These are phyloP conservation scores for Glomeris marginata DNA, from an alignment of 2,888 invertebrate species.

Conservation along the genomic window DNA sequence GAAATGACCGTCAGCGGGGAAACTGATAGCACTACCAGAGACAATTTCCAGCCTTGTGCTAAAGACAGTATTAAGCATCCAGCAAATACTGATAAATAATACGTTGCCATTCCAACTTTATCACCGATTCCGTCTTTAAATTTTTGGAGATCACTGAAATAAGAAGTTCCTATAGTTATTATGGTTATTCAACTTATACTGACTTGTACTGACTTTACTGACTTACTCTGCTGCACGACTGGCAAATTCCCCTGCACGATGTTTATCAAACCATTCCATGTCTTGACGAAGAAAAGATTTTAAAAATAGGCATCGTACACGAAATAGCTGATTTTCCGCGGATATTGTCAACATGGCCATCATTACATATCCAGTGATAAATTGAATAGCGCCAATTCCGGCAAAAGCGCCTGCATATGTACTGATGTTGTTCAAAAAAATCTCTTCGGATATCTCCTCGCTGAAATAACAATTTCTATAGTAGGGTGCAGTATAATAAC, in stretches of 20 bases:
- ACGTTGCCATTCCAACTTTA: constrained; percentile 56
- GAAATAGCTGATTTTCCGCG: constrained; percentile 48
- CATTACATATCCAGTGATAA: constrained; percentile 43
- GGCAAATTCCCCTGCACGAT: constrained; percentile 49
- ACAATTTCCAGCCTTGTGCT: constrained; percentile 62
- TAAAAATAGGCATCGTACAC: constrained; percentile 47
- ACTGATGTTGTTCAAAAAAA: no score
- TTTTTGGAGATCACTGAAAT: constrained; percentile 8
- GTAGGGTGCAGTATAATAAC: no score
- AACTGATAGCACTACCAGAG: constrained; percentile 55
- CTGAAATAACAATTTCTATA: not conserved
- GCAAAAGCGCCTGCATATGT: not conserved
- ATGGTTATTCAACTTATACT: not conserved
- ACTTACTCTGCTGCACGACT: constrained; percentile 60
- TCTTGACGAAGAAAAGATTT: constrained; percentile 55
- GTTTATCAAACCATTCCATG: constrained; percentile 54
- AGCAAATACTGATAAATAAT: constrained; percentile 50
- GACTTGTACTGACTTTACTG: not conserved
- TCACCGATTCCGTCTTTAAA: constrained; percentile 44
- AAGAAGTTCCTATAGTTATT: not conserved
- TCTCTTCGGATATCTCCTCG: not conserved
- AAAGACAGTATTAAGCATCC: constrained; percentile 56
- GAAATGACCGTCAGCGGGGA: constrained; percentile 59
- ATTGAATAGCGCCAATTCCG: constrained; percentile 39
- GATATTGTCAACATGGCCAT: constrained; percentile 48